phyloP scores from a whole-genome alignment of 2,888 invertebrate species.

The Mythimna impura region DNA sequence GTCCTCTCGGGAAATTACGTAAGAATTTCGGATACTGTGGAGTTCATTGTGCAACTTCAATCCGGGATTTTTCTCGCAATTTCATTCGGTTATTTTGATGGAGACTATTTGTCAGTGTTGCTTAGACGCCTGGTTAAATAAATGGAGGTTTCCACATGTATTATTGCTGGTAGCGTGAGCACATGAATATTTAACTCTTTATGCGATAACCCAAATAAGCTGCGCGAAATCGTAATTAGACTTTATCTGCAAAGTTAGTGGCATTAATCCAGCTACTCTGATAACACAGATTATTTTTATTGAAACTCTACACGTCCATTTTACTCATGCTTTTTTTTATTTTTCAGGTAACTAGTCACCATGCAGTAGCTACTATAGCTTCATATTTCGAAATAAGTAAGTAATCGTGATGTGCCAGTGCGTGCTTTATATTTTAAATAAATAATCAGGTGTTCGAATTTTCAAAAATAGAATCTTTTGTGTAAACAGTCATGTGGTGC shows the following conservation, averaged over 20 bases:
- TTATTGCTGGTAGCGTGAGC: conserved; percentile 24
- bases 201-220: conserved; percentile 43
- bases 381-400: conserved; percentile 52
- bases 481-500: too few relatives aligned
- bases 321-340: conserved; percentile 31
- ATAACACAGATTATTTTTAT: conserved; percentile 52
- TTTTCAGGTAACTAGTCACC: conserved; percentile 60
- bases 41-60: conserved; percentile 59
- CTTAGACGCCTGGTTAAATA: conserved; percentile 53
- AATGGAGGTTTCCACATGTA: conserved; percentile 33
- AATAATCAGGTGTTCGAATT: too few relatives aligned
- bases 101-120: conserved; percentile 49
- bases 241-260: conserved; percentile 48
- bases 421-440: too few relatives aligned
- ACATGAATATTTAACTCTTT: conserved; percentile 38
- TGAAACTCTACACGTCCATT: conserved; percentile 24
- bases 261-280: conserved; percentile 28
- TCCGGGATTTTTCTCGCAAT: conserved; percentile 53
- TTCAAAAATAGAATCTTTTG: too few relatives aligned
- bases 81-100: conserved; percentile 59
- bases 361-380: conserved; percentile 17
- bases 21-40: conserved; percentile 64
- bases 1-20: conserved; percentile 77
- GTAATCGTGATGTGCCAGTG: conserved; percentile 32
- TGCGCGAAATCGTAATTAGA: conserved; percentile 31